Conservation (phyloP, 1,140 invertebrate genomes). For the Tetraneura akinire region DNA sequence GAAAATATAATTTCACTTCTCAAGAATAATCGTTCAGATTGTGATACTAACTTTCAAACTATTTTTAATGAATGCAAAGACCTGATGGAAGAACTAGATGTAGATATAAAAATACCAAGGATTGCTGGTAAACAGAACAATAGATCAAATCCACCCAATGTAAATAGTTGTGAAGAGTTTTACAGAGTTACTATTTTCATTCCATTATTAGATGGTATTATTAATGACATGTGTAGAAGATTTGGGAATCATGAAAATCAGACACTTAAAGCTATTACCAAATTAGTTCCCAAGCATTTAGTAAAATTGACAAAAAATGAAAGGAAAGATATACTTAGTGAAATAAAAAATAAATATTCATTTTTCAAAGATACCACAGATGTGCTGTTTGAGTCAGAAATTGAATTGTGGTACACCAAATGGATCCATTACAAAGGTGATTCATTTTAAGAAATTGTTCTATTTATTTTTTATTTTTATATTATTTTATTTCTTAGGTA, state of each 20-base stretch:
- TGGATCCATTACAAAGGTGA: slow-evolving; percentile 3
- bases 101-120: slow-evolving; percentile 17
- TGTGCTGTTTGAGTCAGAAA: not conserved
- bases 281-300: not conserved
- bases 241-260: slow-evolving; percentile 18
- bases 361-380: not conserved
- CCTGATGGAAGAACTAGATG: slow-evolving; percentile 1
- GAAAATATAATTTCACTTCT: slow-evolving; percentile 10
- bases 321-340: not conserved
- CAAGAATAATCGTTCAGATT: not conserved
- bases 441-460: not conserved
- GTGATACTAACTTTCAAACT: not conserved
- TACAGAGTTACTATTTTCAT: slow-evolving; percentile 25
- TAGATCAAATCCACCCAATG: slow-evolving; percentile 16
- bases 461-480: not conserved
- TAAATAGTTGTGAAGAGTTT: slow-evolving; percentile 6
- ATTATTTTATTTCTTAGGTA: not conserved
- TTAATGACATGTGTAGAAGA: not conserved
- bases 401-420: not conserved
- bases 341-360: slow-evolving; percentile 12
- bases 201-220: slow-evolving; percentile 13
- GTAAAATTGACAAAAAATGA: not conserved
- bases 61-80: slow-evolving; percentile 18
- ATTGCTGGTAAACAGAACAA: not conserved
- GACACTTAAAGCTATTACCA: not conserved